Base-by-base conservation (phyloP, 2,888 invertebrate genomes). In the Frankliniella fusca region DNA sequence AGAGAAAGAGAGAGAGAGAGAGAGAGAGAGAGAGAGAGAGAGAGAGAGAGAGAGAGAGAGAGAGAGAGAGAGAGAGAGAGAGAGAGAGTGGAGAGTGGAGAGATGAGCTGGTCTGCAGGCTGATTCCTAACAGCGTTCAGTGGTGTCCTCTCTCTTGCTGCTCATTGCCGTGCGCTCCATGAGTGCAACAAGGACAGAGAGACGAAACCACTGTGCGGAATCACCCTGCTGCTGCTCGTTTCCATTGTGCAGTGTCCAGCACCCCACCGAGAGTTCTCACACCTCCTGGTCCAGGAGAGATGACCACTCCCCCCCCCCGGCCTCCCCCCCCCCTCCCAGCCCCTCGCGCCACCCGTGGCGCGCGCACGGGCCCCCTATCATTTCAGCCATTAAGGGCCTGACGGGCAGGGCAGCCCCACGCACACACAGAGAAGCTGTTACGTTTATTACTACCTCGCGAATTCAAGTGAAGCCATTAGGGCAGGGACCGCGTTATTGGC, bases 61-160 rank as follows among this genome's bases (percentile, higher is more conserved):
- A 65, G 65, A 65, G 65, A 65, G 65, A 65, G 65, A 65, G 65
- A 65, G 65, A 65, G 65, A 65, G 65, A 65, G 65, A 65, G 65
- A 65, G 65, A 65, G 65, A 65, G 65, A 65, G 65, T 11, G 50
- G 15, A 15, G 18, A n/a, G n/a, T 9, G 9, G 65, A 65, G 65
- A 18, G 9, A 76, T 76, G 70, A 76, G 70, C 70, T 76, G 70
- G 23, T 27, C 70, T 76, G n/a, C n/a, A n/a, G n/a, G n/a, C n/a
- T n/a, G n/a, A n/a, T n/a, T n/a, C n/a, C n/a, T n/a, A n/a, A n/a
- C n/a, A n/a, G n/a, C n/a, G n/a, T n/a, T n/a, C n/a, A n/a, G n/a
- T n/a, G n/a, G n/a, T n/a, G n/a, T n/a, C n/a, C n/a, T n/a, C n/a
- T n/a, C n/a, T n/a, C n/a, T n/a, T n/a, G n/a, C n/a, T n/a, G n/a